Percentiles rank a stretch among this genome's conserved stretches.
Conservation (phyloP, 1,140 invertebrate genomes). For the Caenorhabditis tropicalis region DNA sequence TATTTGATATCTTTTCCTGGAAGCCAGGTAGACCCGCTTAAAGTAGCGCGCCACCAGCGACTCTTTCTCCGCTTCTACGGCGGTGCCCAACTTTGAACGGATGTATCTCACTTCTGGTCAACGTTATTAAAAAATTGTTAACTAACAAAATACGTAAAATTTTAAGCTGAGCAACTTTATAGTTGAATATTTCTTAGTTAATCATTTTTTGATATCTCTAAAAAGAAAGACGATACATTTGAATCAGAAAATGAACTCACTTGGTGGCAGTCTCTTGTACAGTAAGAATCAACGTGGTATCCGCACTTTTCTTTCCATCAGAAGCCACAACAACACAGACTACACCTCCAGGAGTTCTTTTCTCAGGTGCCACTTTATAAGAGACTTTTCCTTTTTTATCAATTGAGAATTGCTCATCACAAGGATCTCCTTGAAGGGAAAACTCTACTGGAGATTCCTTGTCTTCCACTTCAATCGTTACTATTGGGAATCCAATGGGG, state of each 20-base stretch:
- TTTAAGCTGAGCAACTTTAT: no score
- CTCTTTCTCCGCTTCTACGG: no score
- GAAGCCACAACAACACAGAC: background rate
- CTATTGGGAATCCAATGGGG: background rate
- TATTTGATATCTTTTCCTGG: no score
- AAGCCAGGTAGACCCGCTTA: no score
- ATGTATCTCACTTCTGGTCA: no score
- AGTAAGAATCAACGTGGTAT: background rate
- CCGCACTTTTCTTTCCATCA: slow-evolving; percentile 4
- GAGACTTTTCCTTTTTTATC: background rate
- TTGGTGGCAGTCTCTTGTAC: background rate
- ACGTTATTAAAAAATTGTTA: no score
- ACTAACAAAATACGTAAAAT: no score
- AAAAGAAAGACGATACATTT: no score
- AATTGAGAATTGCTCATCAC: background rate
- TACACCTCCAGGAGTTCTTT: background rate
- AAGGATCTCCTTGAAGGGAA: background rate
- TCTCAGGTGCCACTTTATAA: background rate
- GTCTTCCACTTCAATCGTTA: background rate
- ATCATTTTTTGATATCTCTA: no score
- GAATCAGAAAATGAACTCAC: background rate
- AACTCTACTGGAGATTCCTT: background rate
- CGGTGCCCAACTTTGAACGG: no score
- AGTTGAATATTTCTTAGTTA: no score
- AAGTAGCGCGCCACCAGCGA: no score